phyloP scores from a whole-genome alignment of 2,113 vertebrate species.

The Equus przewalskii region DNA sequence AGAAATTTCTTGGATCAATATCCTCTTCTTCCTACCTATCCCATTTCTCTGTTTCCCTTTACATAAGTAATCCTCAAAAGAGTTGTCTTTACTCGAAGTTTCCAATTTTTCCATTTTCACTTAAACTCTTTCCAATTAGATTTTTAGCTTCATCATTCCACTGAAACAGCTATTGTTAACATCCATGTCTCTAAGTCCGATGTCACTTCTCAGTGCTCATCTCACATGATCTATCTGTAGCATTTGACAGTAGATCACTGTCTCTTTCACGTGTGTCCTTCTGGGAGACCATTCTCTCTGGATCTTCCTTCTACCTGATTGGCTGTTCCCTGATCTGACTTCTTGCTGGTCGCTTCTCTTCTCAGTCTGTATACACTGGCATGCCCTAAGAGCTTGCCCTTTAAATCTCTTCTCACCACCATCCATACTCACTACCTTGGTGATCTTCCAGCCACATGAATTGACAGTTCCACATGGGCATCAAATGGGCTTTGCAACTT shows the following conservation, averaged over 20 bases:
- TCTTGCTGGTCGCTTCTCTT: not conserved
- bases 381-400: not conserved
- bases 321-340: not conserved
- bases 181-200: not conserved
- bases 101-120: not conserved
- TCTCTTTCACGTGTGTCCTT: not conserved
- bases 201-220: not conserved
- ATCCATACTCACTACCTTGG: not conserved
- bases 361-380: not conserved
- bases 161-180: not conserved
- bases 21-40: not conserved
- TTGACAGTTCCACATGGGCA: not conserved
- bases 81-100: not conserved
- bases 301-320: not conserved
- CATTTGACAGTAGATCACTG: not conserved
- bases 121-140: not conserved
- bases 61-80: not conserved
- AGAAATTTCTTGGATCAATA: conserved; percentile 21
- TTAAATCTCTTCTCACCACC: not conserved
- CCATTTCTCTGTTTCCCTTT: conserved; percentile 1
- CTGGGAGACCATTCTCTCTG: not conserved
- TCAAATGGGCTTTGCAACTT: not conserved
- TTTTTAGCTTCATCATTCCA: not conserved
- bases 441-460: not conserved
- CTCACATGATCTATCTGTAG: not conserved